A percentile compares a stretch with the other conserved stretches of the same genome.
Evolutionary conservation across 2,797 vertebrate genomes (phyloP).

Genomic region (Muraenolepis orangiensis): DNA sequence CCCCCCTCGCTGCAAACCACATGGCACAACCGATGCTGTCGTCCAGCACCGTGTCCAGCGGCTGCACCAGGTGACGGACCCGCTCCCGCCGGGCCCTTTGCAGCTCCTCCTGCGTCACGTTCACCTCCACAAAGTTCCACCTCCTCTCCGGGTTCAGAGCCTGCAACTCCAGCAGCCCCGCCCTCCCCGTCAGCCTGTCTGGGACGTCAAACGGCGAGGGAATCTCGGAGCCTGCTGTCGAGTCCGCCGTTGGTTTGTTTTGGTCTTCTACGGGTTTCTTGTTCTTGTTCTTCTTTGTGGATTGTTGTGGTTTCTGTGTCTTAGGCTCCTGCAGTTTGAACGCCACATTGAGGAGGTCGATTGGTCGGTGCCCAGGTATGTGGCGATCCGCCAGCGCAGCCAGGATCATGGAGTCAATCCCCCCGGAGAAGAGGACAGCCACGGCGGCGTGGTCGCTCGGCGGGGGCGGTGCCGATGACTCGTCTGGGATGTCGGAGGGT

Average conservation of each 20-base stretch:
- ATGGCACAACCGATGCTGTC: constrained; percentile 96
- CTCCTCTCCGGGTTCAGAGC: constrained; percentile 74
- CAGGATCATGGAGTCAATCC: constrained; percentile 91
- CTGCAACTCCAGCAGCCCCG: constrained; percentile 82
- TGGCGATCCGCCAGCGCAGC: constrained; percentile 85
- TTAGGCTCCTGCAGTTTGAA: constrained; percentile 73
- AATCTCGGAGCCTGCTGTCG: neutral
- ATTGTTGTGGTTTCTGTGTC: constrained; percentile 24
- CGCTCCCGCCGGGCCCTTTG: constrained; percentile 69
- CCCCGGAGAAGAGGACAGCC: constrained; percentile 92
- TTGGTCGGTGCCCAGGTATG: constrained; percentile 77
- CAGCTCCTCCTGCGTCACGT: constrained; percentile 83
- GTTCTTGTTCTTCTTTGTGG: constrained; percentile 44
- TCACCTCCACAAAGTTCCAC: constrained; percentile 96
- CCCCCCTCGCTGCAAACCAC: constrained; percentile 93
- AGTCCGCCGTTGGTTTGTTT: constrained; percentile 32
- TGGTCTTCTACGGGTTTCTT: constrained; percentile 41
- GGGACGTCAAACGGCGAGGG: constrained; percentile 76
- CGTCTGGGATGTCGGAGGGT: constrained; percentile 23
- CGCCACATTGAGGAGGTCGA: constrained; percentile 98
- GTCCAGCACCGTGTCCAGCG: constrained; percentile 88
- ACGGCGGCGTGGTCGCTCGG: constrained; percentile 58
- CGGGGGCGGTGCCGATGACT: neutral
- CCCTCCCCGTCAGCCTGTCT: constrained; percentile 85
- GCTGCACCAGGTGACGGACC: constrained; percentile 83